Base-by-base conservation (phyloP, 2,888 invertebrate species). In the Anoplius nigerrimus region DNA sequence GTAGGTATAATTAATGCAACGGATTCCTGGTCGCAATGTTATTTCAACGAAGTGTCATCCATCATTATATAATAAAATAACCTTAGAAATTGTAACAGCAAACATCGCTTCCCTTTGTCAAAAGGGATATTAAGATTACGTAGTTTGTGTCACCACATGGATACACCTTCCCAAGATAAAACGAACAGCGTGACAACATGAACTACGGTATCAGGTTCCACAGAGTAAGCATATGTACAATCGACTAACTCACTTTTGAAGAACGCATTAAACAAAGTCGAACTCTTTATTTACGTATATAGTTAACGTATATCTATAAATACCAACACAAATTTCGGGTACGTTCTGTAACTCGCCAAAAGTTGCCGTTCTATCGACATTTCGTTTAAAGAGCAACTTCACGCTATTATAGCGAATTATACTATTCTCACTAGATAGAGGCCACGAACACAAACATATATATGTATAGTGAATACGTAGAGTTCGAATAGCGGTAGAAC, bases 31-130 rank as follows among this genome's bases (percentile, higher is more conserved):
- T 27, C 27, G 27, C 11, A 6, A 34, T 34, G 34, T 34, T 34
- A 13, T 34, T 11, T 34, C 11, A 34, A 34, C 34, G 0, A 5
- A 61, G 57, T 54, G 15, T 70, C 27, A 62, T 62, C 16, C 16
- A 48, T 71, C 21, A 62, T 71, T 62, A 60, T 62, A 42, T 59
- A 63, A 66, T 43, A 2, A 11, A 11, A 20, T 56, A 62, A 72
- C 53, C 43, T 61, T 24, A 61, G 42, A 42, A 45, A 51, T 5
- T 3, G 22, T 54, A 57, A 52, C 45, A n/a, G 2, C 18, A 45
- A 27, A 22, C 8, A 57, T 43, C 3, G 21, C 1, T 13, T 34
- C 27, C 11, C 34, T 34, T 13, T 6, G 34, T 11, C 4, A 15
- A 20, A 21, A 45, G 15, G 6, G 6, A 56, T 18, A 11, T 34